Evolutionary conservation across 2,888 invertebrate genomes (phyloP).

Genomic region (Drosophila melanosoma): DNA sequence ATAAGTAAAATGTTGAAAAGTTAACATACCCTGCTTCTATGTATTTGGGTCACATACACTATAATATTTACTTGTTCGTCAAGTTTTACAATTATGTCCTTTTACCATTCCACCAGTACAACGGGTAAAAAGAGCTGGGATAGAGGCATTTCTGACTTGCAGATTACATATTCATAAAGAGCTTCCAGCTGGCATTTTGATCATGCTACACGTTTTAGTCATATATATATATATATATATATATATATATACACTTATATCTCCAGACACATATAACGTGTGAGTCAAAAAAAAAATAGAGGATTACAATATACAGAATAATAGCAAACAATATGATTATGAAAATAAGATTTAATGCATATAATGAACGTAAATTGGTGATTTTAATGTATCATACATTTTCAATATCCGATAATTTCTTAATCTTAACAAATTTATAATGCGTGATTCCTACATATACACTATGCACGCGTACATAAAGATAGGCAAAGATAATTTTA

Average conservation of each 20-base stretch:
- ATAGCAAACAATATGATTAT: neutral
- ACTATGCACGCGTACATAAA: slow-evolving; percentile 9
- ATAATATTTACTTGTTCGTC: neutral
- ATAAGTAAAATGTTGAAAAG: neutral
- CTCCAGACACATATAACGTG: neutral
- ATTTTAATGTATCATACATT: slow-evolving; percentile 8
- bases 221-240: neutral
- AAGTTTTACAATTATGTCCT: neutral
- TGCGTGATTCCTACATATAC: slow-evolving; percentile 18
- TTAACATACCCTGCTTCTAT: neutral
- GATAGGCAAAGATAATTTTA: slow-evolving; percentile 4
- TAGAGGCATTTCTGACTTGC: neutral
- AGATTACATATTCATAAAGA: neutral
- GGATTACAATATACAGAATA: neutral
- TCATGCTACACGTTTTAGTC: neutral
- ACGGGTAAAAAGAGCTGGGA: neutral
- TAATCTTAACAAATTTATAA: slow-evolving; percentile 36
- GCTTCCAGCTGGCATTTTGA: neutral
- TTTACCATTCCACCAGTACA: neutral
- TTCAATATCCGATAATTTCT: slow-evolving; percentile 19
- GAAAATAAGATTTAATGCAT: neutral
- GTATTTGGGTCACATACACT: neutral
- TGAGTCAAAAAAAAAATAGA: neutral
- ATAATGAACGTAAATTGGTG: neutral
- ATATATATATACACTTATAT: neutral